A percentile compares a stretch with the other conserved stretches of the same genome.
Evolutionary conservation across 2,797 vertebrate species (phyloP).

Genomic region (Microctenopoma steveboyesi): DNA sequence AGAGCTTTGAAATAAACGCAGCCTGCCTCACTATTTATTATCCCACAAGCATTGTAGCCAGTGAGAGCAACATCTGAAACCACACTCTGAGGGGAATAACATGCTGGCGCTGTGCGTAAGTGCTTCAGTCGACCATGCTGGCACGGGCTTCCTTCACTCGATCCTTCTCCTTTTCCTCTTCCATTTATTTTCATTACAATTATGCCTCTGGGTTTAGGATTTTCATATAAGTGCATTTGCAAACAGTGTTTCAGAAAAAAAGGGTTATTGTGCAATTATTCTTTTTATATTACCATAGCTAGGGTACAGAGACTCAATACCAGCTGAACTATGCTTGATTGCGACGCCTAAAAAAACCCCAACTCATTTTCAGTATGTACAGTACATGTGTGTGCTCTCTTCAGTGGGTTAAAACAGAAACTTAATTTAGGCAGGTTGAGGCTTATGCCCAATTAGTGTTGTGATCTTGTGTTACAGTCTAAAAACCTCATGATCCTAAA

Average conservation of each 20-base stretch:
- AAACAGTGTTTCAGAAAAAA: constrained; percentile 27
- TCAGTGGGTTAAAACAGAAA: neutral
- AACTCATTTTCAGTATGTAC: neutral
- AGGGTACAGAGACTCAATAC: constrained; percentile 23
- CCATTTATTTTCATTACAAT: constrained; percentile 56
- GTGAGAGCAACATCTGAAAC: constrained; percentile 51
- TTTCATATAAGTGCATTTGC: constrained; percentile 28
- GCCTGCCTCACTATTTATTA: constrained; percentile 59
- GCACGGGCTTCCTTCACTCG: constrained; percentile 23
- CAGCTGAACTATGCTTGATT: neutral
- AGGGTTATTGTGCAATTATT: constrained; percentile 34
- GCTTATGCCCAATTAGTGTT: too few relatives aligned
- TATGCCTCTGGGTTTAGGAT: constrained; percentile 20
- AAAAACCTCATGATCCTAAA: rapidly evolving
- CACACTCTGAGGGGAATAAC: constrained; percentile 46
- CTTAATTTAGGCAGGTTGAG: neutral
- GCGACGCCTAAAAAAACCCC: neutral
- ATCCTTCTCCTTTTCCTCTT: constrained; percentile 34
- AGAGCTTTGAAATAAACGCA: constrained; percentile 58
- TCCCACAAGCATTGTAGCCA: constrained; percentile 40
- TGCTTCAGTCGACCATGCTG: constrained; percentile 32
- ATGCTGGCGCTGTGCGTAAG: constrained; percentile 43
- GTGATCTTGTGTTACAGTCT: neutral
- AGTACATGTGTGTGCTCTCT: neutral
- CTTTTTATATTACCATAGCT: constrained; percentile 25